A percentile compares a stretch with the other conserved stretches of the same genome.
Conservation (phyloP, 2,888 invertebrate species). For the Apomyelois bistriatella region DNA sequence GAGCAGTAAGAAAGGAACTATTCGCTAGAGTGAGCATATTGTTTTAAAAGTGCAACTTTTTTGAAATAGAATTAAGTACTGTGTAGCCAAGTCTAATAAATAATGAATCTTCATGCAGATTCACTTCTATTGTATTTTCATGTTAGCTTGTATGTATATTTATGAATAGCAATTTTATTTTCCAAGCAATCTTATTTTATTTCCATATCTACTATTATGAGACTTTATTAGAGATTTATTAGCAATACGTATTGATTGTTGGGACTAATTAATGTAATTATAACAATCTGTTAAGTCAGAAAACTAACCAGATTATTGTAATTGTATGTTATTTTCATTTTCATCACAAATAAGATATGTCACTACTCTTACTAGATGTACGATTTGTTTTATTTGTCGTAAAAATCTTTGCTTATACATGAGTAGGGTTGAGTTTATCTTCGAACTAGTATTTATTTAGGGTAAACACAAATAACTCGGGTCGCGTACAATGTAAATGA, state of each 20-base stretch:
- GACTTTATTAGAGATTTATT: no score
- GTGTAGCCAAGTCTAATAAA: background rate
- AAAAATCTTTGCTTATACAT: slow-evolving; percentile 5
- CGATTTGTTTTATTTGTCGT: background rate
- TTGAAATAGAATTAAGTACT: background rate
- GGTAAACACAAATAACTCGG: slow-evolving; percentile 18
- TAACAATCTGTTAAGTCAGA: no score
- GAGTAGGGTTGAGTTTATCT: slow-evolving; percentile 12
- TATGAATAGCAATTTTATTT: background rate
- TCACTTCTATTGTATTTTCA: background rate
- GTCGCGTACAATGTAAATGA: slow-evolving; percentile 20
- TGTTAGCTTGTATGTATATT: background rate
- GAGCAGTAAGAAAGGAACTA: background rate
- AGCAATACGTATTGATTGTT: no score
- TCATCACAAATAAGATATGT: no score
- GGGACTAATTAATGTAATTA: no score
- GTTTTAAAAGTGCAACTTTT: slow-evolving; percentile 1
- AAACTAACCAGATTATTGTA: no score
- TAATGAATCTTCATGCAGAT: slow-evolving; percentile 2
- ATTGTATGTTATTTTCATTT: no score
- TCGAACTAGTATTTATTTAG: slow-evolving; percentile 13
- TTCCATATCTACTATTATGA: no score
- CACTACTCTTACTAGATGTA: no score
- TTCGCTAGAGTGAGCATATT: slow-evolving; percentile 4
- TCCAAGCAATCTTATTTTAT: no score